phyloP scores from a whole-genome alignment of 2,888 invertebrate genomes.

The Deladenus siricidicola region DNA sequence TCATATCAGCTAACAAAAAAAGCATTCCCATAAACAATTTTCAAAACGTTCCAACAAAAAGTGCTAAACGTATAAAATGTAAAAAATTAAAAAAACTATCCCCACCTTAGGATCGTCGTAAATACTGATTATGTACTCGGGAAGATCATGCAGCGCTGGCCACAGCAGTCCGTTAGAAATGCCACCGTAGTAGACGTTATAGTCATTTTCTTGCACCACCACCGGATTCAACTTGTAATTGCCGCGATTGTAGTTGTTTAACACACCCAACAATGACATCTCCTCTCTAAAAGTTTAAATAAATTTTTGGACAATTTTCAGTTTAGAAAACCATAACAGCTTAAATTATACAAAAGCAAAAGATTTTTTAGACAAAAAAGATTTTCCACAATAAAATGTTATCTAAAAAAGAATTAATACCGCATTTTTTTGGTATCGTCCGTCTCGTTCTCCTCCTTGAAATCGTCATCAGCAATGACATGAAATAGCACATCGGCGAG shows the following conservation, averaged over 20 bases:
- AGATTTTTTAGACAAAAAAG: neutral
- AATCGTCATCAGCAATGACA: slow-evolving; percentile 49
- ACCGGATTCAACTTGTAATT: slow-evolving; percentile 53
- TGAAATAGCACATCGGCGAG: slow-evolving; percentile 52
- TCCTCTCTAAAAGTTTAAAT: slow-evolving; percentile 48
- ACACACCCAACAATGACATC: slow-evolving; percentile 51
- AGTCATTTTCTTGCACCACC: slow-evolving; percentile 49
- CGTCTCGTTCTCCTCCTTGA: slow-evolving; percentile 32
- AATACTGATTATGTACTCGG: slow-evolving; percentile 52
- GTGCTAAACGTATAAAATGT: too few species aligned
- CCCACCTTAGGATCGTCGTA: slow-evolving; percentile 46
- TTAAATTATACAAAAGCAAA: neutral
- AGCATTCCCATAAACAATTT: too few species aligned
- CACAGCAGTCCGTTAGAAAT: slow-evolving; percentile 51
- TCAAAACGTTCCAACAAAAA: too few species aligned
- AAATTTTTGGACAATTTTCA: neutral
- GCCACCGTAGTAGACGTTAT: slow-evolving; percentile 48
- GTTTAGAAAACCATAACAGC: neutral
- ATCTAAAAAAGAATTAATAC: neutral
- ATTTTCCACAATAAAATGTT: neutral
- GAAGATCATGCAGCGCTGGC: slow-evolving; percentile 53
- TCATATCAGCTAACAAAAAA: too few species aligned
- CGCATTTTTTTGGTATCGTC: slow-evolving; percentile 13
- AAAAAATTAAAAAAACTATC: too few species aligned
- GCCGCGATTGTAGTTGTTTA: slow-evolving; percentile 51